phyloP scores from a whole-genome alignment of 2,888 invertebrate genomes.

The Neoitamus cyanurus region DNA sequence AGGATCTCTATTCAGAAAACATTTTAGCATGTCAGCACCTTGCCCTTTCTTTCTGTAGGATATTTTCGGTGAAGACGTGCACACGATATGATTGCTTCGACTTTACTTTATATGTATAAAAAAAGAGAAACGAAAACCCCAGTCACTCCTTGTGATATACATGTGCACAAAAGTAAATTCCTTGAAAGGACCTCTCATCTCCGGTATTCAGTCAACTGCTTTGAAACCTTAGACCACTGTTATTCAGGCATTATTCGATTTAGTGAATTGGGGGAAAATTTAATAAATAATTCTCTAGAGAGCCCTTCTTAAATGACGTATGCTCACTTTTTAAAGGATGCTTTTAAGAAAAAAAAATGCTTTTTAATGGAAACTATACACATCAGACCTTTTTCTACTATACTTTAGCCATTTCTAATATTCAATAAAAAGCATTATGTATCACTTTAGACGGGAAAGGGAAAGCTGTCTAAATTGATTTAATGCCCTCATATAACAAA shows the following conservation, averaged over 20 bases:
- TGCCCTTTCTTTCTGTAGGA: not conserved
- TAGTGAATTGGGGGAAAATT: not conserved
- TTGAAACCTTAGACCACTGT: not conserved
- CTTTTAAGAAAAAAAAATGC: not conserved
- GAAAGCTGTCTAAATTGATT: no score
- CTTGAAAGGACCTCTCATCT: not conserved
- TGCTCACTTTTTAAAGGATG: not conserved
- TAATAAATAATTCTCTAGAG: not conserved
- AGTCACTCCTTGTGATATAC: not conserved
- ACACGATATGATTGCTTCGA: not conserved
- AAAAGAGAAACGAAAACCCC: not conserved
- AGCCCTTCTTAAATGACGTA: not conserved
- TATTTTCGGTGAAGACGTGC: not conserved
- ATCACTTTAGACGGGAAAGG: no score
- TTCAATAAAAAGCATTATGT: not conserved
- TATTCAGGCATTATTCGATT: not conserved
- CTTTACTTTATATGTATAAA: not conserved
- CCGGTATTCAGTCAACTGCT: not conserved
- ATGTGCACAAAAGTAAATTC: not conserved
- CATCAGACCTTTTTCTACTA: not conserved
- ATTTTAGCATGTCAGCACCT: conserved; percentile 28
- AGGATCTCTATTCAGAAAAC: not conserved
- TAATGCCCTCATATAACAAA: no score
- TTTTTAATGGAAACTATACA: not conserved
- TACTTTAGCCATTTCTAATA: not conserved